These are phyloP conservation scores for Tenualosa ilisha DNA, from an alignment of 2,797 vertebrate genomes.

Conservation along the genomic window DNA sequence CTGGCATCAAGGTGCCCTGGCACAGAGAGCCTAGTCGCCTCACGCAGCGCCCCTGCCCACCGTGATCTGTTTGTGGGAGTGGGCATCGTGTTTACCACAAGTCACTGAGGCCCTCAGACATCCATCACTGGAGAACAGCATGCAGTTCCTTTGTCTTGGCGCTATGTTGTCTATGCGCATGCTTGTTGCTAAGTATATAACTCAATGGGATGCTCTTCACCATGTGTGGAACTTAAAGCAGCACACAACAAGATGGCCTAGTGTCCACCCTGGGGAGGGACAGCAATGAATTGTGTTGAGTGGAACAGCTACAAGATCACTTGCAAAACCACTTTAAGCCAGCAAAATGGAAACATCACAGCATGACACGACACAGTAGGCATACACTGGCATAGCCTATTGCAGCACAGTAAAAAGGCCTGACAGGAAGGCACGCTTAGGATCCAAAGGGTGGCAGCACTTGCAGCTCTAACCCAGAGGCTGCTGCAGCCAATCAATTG, in stretches of 20 bases:
- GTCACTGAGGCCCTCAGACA: not conserved
- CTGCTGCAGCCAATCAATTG: not conserved
- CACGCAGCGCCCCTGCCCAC: not conserved
- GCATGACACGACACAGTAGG: not conserved
- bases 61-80: not conserved
- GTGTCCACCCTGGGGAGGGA: not conserved
- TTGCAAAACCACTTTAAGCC: not conserved
- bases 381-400: too few species aligned
- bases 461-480: not conserved
- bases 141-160: not conserved
- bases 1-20: not conserved
- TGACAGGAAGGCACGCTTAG: not conserved
- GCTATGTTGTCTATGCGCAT: not conserved
- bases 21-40: not conserved
- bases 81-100: constrained; percentile 1
- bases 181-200: not conserved
- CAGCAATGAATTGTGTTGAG: not conserved
- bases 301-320: not conserved
- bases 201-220: not conserved
- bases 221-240: not conserved
- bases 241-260: not conserved
- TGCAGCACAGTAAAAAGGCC: not conserved
- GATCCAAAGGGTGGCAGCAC: not conserved
- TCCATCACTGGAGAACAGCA: not conserved
- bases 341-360: not conserved